Percentiles rank a stretch among this genome's conserved stretches.
Conservation (phyloP, 37 sponge, comb jelly and placozoan genomes). For the Trichoplax adhaerens region DNA sequence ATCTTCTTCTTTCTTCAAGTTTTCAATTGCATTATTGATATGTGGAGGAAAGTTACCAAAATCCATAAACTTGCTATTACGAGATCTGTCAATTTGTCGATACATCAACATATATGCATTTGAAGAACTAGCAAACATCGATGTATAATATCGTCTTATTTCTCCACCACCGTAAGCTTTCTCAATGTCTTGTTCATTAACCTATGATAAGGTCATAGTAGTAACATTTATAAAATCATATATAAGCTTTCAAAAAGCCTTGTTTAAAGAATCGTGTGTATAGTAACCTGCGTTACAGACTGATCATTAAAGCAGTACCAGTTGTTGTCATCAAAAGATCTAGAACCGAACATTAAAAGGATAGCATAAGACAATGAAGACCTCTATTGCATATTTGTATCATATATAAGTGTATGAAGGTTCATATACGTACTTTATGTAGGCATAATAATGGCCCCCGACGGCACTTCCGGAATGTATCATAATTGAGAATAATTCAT, state of each 20-base stretch:
- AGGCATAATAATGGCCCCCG: conserved; percentile 93
- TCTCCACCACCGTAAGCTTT: conserved; percentile 54
- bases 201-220: conserved; percentile 6
- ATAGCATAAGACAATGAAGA: conserved; percentile 5
- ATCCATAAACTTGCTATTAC: conserved; percentile 11
- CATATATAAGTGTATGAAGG: neutral
- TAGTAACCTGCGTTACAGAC: conserved; percentile 48
- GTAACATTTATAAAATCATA: neutral
- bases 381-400: neutral
- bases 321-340: conserved; percentile 53
- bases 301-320: conserved; percentile 95
- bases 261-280: neutral
- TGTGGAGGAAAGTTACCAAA: conserved; percentile 42
- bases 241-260: neutral
- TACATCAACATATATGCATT: conserved; percentile 98
- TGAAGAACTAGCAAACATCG: conserved; percentile 55
- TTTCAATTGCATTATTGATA: conserved; percentile 26
- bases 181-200: conserved; percentile 45
- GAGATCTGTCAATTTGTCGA: conserved; percentile 7
- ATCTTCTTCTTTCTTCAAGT: conserved; percentile 23
- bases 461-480: conserved; percentile 83
- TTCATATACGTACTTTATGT: conserved; percentile 60
- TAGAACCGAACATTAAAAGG: conserved; percentile 5
- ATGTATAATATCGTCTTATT: conserved; percentile 44
- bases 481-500: conserved; percentile 89